Base-by-base conservation (phyloP, 92 coral and sea anemone genomes). In the Pocillopora meandrina region DNA sequence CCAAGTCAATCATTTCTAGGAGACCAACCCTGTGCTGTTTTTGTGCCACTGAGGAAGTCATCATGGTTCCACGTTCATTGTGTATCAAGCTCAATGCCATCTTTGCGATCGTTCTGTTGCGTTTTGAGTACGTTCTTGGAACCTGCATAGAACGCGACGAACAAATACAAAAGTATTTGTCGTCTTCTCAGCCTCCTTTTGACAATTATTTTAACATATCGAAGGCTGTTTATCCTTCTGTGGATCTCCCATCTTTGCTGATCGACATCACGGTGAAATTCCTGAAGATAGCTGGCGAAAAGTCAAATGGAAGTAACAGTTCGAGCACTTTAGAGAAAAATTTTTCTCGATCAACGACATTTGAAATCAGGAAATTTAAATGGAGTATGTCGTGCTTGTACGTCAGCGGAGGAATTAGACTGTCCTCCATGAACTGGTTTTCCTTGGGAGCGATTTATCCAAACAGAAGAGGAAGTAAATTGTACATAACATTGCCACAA, bases 361-460 rank as follows among this genome's bases (percentile, higher is more conserved):
- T 34, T 7, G 57, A 60, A 63, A 42, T 21, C 63, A 49, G 49
- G 17, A 61, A 72, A 62, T 61, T 69, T 67, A 81, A 71, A 47
- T 87, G 87, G 87, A 81, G 86, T 17, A 34, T 68, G 63, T 62
- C 83, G 36, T 87, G 86, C 68, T n/a, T 77, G 23, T 75, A 64
- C 36, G 89, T 85, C 52, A 47, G 67, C 20, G 81, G 57, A 21
- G 62, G 75, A 35, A 57, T 85, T 58, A 47, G 84, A 36, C 58
- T 85, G 61, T 17, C 16, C 2, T 61, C 89, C 26, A 69, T 85
- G 84, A 77, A 69, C 10, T 0, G 56, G 2, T 85, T 65, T 59
- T 85, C 89, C 34, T 61, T 84, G 23, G 68, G 88, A 23, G 33
- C 90, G 13, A 77, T 87, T 42, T 74, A 33, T 69, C 90, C 90